Percentiles rank a stretch among this genome's conserved stretches.
Conservation (phyloP, 2,888 invertebrate species). For the Laspeyria flexula region DNA sequence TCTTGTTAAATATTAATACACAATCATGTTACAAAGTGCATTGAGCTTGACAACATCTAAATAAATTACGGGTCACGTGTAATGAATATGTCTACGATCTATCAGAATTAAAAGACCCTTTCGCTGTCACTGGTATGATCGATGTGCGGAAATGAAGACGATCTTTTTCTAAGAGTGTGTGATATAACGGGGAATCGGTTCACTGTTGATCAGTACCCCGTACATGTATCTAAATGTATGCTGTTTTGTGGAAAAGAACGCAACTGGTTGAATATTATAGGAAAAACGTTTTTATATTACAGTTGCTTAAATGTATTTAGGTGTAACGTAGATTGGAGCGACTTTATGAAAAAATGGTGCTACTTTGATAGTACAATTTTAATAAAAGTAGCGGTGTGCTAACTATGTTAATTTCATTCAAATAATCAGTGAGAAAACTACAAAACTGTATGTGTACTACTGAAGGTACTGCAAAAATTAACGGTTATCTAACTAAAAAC, state of each 20-base stretch:
- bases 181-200: constrained; percentile 64
- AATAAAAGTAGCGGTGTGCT: too few relatives aligned
- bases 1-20: neutral
- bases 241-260: neutral
- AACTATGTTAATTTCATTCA: too few relatives aligned
- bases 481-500: too few relatives aligned
- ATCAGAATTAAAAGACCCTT: constrained; percentile 84
- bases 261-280: neutral
- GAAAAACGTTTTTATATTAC: too few relatives aligned
- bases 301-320: too few relatives aligned
- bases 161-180: constrained; percentile 80
- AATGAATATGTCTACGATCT: constrained; percentile 81
- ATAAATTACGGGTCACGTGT: constrained; percentile 63
- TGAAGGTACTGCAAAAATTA: too few relatives aligned
- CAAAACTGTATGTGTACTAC: too few relatives aligned
- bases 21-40: constrained; percentile 23
- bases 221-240: neutral
- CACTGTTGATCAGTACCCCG: constrained; percentile 53
- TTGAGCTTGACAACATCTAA: constrained; percentile 32
- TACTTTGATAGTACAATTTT: too few relatives aligned
- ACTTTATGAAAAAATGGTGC: too few relatives aligned
- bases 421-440: too few relatives aligned
- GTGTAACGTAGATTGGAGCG: too few relatives aligned
- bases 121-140: constrained; percentile 78
- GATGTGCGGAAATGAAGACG: constrained; percentile 84